Conservation (phyloP, 1,140 invertebrate genomes). For the Proctacanthus coquilletti region DNA sequence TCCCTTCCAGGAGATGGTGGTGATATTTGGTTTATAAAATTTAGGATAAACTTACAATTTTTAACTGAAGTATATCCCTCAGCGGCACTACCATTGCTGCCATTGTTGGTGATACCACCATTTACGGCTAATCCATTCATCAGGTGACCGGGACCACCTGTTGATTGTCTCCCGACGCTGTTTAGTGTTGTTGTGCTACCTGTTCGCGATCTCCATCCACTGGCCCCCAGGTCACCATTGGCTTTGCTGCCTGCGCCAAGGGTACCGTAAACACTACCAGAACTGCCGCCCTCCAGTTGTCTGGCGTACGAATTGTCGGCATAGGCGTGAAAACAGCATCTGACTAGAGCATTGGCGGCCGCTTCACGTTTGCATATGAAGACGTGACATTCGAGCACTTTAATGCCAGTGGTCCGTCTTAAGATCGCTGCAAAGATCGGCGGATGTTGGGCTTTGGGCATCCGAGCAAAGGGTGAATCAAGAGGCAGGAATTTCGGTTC, state of each 20-base stretch:
- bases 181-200: conserved; percentile 41
- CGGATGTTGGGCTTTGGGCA: conserved; percentile 77
- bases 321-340: conserved; percentile 90
- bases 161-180: conserved; percentile 30
- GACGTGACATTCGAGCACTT: conserved; percentile 96
- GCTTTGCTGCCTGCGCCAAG: conserved; percentile 30
- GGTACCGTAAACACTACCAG: conserved; percentile 26
- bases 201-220: conserved; percentile 31
- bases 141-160: conserved; percentile 14
- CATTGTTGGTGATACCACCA: conserved; percentile 14
- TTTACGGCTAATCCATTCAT: conserved; percentile 16
- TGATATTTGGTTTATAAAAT: too few relatives aligned
- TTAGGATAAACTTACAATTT: conserved; percentile 24
- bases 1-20: too few relatives aligned
- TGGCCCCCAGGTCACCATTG: conserved; percentile 21
- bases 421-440: conserved; percentile 95
- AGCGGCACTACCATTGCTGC: conserved; percentile 19
- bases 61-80: conserved; percentile 29
- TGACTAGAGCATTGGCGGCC: conserved; percentile 82
- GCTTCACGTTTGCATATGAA: conserved; percentile 95
- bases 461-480: conserved; percentile 86
- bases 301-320: conserved; percentile 86
- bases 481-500: conserved; percentile 84
- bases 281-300: conserved; percentile 45
- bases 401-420: conserved; percentile 90